Percentiles rank a stretch among this genome's conserved stretches.
phyloP scores from a whole-genome alignment of 2,888 invertebrate species.

The Nomada hirtipes region DNA sequence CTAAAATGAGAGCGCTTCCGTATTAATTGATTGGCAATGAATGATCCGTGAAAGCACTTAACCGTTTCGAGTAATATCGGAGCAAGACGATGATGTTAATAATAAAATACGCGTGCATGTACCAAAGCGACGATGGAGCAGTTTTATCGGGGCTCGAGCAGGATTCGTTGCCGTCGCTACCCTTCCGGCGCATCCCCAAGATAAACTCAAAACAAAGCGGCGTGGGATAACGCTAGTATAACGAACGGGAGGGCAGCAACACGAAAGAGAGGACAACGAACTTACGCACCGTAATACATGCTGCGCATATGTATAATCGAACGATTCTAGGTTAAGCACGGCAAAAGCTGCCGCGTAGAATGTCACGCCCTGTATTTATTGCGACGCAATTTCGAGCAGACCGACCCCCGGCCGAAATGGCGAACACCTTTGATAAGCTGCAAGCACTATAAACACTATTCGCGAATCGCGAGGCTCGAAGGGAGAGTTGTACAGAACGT shows the following conservation, averaged over 20 bases:
- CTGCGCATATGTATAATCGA: conserved; percentile 58
- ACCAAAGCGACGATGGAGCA: background rate
- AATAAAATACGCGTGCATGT: no score
- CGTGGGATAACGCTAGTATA: conserved; percentile 63
- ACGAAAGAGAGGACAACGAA: conserved; percentile 73
- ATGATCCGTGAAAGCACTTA: no score
- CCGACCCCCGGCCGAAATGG: conserved; percentile 7
- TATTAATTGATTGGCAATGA: no score
- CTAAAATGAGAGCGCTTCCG: no score
- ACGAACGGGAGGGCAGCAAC: conserved; percentile 61
- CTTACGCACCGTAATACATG: conserved; percentile 66
- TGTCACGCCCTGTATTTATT: conserved; percentile 53
- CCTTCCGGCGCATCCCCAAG: conserved; percentile 41
- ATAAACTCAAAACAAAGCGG: conserved; percentile 62
- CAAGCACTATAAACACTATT: background rate
- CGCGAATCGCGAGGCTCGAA: background rate
- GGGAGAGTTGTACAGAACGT: no score
- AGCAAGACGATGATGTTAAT: no score
- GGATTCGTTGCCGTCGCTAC: conserved; percentile 33
- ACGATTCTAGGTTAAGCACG: conserved; percentile 66
- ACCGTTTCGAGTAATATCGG: no score
- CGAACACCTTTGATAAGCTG: conserved; percentile 32
- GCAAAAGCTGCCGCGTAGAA: conserved; percentile 59
- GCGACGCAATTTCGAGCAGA: conserved; percentile 45
- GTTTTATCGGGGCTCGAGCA: background rate